A percentile compares a stretch with the other conserved stretches of the same genome.
Conservation (phyloP, 1,140 invertebrate genomes). For the Amyelois transitella region DNA sequence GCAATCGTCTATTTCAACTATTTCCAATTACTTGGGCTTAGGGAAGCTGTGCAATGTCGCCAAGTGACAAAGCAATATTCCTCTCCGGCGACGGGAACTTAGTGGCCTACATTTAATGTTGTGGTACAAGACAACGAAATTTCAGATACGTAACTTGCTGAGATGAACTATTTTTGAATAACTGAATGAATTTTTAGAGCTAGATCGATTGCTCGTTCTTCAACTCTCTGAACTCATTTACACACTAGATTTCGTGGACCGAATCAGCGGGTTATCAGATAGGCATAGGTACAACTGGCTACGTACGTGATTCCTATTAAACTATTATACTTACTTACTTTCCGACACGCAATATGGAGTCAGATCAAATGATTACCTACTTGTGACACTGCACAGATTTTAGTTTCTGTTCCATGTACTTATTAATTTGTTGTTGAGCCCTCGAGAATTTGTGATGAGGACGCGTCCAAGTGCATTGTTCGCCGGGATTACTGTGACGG, state of each 20-base stretch:
- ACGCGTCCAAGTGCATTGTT: conserved; percentile 42
- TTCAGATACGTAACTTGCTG: background rate
- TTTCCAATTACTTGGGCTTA: conserved; percentile 73
- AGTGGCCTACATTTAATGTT: conserved; percentile 65
- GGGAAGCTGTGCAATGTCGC: conserved; percentile 57
- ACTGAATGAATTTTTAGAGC: too few species aligned
- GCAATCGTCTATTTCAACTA: conserved; percentile 62
- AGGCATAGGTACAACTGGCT: too few species aligned
- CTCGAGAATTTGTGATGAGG: conserved; percentile 65
- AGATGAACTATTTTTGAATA: too few species aligned
- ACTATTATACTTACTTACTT: too few species aligned
- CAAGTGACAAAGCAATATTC: conserved; percentile 73
- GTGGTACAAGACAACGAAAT: conserved; percentile 1
- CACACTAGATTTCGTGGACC: too few species aligned
- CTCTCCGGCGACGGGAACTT: conserved; percentile 47
- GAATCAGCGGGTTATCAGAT: too few species aligned
- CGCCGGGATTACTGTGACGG: conserved; percentile 50
- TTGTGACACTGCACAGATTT: too few species aligned
- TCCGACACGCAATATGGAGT: too few species aligned
- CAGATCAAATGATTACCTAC: too few species aligned
- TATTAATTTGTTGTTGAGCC: conserved; percentile 16
- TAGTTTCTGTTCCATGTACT: background rate
- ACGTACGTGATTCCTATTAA: too few species aligned
- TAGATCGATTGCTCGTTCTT: too few species aligned
- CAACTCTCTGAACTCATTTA: too few species aligned